Conservation (phyloP, 2,113 vertebrate genomes). For the Antigone vipio region DNA sequence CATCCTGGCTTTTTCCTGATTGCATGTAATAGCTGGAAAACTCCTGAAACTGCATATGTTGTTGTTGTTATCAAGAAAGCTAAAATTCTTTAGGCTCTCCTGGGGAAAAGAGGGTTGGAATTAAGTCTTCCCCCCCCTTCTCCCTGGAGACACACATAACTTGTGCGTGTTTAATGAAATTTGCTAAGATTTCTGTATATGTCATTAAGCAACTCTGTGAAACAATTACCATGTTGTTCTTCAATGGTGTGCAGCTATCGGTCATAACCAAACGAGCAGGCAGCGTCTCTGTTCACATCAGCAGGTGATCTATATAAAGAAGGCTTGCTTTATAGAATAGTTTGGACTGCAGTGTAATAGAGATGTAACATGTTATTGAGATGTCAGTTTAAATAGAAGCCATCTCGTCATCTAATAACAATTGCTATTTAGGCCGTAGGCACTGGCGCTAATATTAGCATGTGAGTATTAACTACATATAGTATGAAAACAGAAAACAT, state of each 20-base stretch:
- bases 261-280: neutral
- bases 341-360: slow-evolving; percentile 50
- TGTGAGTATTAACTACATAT: neutral
- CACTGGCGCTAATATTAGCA: slow-evolving; percentile 62
- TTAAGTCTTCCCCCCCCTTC: neutral
- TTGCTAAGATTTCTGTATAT: slow-evolving; percentile 22
- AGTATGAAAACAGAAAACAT: slow-evolving; percentile 21
- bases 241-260: neutral
- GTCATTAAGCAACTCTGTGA: neutral
- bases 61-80: neutral
- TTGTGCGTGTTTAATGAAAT: neutral
- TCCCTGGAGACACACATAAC: neutral
- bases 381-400: slow-evolving; percentile 68
- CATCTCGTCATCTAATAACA: slow-evolving; percentile 59
- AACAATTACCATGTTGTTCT: slow-evolving; percentile 29
- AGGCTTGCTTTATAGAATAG: slow-evolving; percentile 28
- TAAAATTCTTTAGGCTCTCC: neutral
- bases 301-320: slow-evolving; percentile 51
- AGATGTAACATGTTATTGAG: slow-evolving; percentile 65
- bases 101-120: neutral
- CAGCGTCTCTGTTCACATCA: slow-evolving; percentile 8
- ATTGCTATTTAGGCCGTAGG: slow-evolving; percentile 42
- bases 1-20: neutral
- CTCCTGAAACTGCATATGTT: neutral
- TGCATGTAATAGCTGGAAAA: neutral